Evolutionary conservation across 2,797 vertebrate species (phyloP).

Genomic region (Glyptemys insculpta): DNA sequence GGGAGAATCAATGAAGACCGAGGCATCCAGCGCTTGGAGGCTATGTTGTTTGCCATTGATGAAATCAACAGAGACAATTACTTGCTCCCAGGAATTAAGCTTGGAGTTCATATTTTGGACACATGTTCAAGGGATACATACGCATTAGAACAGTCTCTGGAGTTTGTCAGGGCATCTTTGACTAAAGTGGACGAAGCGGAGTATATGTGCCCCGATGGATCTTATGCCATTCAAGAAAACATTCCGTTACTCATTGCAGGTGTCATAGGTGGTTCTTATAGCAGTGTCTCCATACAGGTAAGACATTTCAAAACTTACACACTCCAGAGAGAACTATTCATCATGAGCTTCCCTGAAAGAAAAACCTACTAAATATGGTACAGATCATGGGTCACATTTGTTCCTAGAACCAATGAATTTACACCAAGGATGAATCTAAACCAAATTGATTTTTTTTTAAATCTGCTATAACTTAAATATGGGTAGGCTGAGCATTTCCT

Average conservation of each 20-base stretch:
- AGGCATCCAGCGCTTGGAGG: slow-evolving; percentile 97
- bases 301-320: slow-evolving; percentile 28
- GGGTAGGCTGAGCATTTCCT: background rate
- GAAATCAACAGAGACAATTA: slow-evolving; percentile 92
- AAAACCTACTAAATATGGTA: background rate
- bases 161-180: slow-evolving; percentile 97
- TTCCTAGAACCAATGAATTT: background rate
- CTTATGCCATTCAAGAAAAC: slow-evolving; percentile 95
- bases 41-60: slow-evolving; percentile 98
- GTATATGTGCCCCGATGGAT: slow-evolving; percentile 98
- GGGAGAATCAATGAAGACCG: slow-evolving; percentile 96
- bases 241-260: slow-evolving; percentile 93
- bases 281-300: slow-evolving; percentile 99
- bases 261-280: slow-evolving; percentile 97
- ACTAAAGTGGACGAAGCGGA: slow-evolving; percentile 99
- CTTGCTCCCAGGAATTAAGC: slow-evolving; percentile 92
- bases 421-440: background rate
- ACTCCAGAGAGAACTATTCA: background rate
- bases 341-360: background rate
- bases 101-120: slow-evolving; percentile 98
- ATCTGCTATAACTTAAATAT: background rate
- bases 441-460: background rate
- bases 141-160: slow-evolving; percentile 94
- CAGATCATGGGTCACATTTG: background rate
- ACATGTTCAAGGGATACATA: slow-evolving; percentile 98